Percentiles rank a stretch among this genome's conserved stretches.
These are phyloP conservation scores for Tetramorium simillimum DNA, from an alignment of 1,140 invertebrate genomes.

Conservation along the genomic window DNA sequence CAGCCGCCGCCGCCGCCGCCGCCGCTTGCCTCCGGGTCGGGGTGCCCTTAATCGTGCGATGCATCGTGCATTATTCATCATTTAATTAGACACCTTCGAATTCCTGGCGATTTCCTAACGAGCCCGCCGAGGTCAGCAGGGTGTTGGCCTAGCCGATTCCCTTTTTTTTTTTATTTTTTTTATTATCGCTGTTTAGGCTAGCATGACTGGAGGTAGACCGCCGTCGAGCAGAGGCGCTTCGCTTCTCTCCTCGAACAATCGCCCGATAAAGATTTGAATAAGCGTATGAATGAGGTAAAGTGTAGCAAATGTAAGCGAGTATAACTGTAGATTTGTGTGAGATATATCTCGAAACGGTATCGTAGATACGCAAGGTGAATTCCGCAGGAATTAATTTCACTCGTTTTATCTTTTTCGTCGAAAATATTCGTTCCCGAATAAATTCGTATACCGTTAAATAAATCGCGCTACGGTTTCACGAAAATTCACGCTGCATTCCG, in stretches of 20 bases:
- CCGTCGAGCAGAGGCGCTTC: neutral
- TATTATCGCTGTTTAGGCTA: conserved; percentile 22
- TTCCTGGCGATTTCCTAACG: conserved; percentile 68
- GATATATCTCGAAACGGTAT: neutral
- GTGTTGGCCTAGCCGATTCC: neutral
- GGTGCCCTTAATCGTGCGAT: conserved; percentile 78
- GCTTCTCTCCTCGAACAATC: neutral
- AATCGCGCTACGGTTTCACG: neutral
- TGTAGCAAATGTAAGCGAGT: neutral
- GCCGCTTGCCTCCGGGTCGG: conserved; percentile 70
- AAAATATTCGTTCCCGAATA: neutral
- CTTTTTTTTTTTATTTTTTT: neutral
- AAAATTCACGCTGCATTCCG: neutral
- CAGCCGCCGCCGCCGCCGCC: conserved; percentile 69
- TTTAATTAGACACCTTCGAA: conserved; percentile 78
- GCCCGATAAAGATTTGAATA: neutral
- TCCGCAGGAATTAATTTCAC: neutral
- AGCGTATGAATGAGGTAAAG: neutral
- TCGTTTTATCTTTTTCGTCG: neutral
- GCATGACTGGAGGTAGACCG: neutral
- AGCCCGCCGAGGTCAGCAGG: conserved; percentile 24
- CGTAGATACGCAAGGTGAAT: neutral
- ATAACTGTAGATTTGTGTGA: neutral
- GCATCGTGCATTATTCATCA: conserved; percentile 81
- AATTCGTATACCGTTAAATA: neutral